Conservation (phyloP, 2,888 invertebrate species). For the Agrochola macilenta region DNA sequence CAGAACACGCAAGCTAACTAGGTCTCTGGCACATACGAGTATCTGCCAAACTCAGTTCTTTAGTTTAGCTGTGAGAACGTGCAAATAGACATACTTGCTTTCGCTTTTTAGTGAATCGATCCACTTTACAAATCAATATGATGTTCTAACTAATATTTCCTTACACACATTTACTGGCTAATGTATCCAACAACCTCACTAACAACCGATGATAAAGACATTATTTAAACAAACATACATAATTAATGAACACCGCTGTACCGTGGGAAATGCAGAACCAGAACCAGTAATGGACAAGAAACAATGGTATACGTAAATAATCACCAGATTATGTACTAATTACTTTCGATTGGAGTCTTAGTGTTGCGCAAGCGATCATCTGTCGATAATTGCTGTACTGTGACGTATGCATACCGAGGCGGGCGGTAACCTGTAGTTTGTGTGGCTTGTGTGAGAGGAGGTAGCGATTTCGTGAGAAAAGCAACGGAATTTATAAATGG, state of each 20-base stretch:
- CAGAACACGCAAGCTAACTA: no score
- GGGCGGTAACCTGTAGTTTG: constrained; percentile 63
- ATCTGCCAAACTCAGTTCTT: neutral
- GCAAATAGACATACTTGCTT: neutral
- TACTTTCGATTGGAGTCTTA: constrained; percentile 35
- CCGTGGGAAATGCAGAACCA: constrained; percentile 44
- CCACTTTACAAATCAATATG: neutral
- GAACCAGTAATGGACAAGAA: constrained; percentile 27
- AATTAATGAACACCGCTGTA: constrained; percentile 29
- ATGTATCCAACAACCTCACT: neutral
- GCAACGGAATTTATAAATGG: neutral
- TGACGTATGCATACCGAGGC: constrained; percentile 64
- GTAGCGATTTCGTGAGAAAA: constrained; percentile 6
- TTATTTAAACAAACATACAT: constrained; percentile 31
- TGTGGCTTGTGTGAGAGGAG: neutral
- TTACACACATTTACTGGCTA: neutral
- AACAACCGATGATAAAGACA: constrained; percentile 24
- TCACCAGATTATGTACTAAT: constrained; percentile 49
- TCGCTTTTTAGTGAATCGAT: neutral
- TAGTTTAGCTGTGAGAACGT: neutral
- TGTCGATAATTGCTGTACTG: constrained; percentile 50
- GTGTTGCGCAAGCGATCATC: constrained; percentile 59
- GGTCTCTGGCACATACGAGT: no score
- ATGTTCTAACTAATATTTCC: neutral
- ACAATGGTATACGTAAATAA: constrained; percentile 40